A percentile compares a stretch with the other conserved stretches of the same genome.
Evolutionary conservation across 2,888 invertebrate species (phyloP).

Genomic region (Phasia obesa): DNA sequence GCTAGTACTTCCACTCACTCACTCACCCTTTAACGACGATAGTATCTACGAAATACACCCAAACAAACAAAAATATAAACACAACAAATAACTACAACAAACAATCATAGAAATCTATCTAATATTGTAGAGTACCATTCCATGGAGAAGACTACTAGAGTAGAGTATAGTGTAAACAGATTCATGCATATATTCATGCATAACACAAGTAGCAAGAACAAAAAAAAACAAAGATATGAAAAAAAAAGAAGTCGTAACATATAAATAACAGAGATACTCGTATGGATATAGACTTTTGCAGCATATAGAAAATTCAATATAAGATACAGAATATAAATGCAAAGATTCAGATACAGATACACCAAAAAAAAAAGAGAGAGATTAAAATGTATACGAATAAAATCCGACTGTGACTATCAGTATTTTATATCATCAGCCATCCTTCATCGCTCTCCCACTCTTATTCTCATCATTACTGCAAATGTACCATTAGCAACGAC

Average conservation of each 20-base stretch:
- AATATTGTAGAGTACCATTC: conserved; percentile 57
- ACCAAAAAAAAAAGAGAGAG: conserved; percentile 23
- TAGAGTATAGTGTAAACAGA: conserved; percentile 64
- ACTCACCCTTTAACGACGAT: conserved; percentile 19
- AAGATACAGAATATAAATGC: conserved; percentile 44
- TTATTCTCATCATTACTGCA: background rate
- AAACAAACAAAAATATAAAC: background rate
- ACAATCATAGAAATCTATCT: conserved; percentile 59
- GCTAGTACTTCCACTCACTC: conserved; percentile 1
- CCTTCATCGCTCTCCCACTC: conserved; percentile 8
- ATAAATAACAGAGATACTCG: conserved; percentile 57
- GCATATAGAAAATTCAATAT: conserved; percentile 27
- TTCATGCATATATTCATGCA: conserved; percentile 47
- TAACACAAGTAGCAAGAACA: conserved; percentile 48
- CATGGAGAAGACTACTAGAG: conserved; percentile 39
- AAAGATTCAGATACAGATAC: conserved; percentile 35
- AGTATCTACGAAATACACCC: conserved; percentile 29
- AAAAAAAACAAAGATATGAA: conserved; percentile 4
- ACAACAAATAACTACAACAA: conserved; percentile 43
- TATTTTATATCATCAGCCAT: conserved; percentile 59
- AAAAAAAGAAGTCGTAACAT: conserved; percentile 23
- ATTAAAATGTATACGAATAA: conserved; percentile 56
- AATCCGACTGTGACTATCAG: conserved; percentile 60
- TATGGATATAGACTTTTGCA: conserved; percentile 50
- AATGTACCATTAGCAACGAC: background rate